Base-by-base conservation (phyloP, 2,113 vertebrate genomes). In the Festucalex cinctus region DNA sequence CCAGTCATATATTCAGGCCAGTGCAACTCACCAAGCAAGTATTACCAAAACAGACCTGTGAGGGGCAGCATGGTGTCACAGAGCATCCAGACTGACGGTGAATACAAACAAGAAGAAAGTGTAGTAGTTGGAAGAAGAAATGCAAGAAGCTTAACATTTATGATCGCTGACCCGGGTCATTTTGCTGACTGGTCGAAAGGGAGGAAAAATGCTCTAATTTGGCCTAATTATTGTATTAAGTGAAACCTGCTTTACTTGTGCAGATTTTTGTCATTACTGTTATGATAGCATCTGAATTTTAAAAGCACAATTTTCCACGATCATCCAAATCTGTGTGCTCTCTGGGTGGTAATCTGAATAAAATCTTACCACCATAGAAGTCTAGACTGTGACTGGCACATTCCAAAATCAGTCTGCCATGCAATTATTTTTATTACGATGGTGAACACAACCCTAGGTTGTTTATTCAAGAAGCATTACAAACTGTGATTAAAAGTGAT, bases 401-500 rank as follows among this genome's bases (percentile, higher is more conserved):
- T 59, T 59, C 32, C 57, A 20, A 36, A 20, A n/a, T 12, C 32
- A 10, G 9, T 5, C 57, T 58, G 28, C 56, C 28, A 19, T 36
- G 26, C 56, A 36, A 20, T 58, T 58, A 59, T 63, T 66, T 66
- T 57, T 60, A 71, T 68, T 56, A 20, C 62, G 0, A 13, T n/a
- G 28, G 26, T 24, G 16, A 70, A 65, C 13, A 75, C 69, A 71
- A 66, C 24, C 24, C 57, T 54, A 32, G 16, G n/a, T 58, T 39
- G 69, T 57, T 77, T 37, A 66, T 66, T 16, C 14, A 19, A 46
- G 62, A 65, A 60, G 60, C 66, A 69, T 19, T 64, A 35, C 69
- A 64, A 66, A n/a, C 17, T 44, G 28, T 43, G 63, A 41, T 66
- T 69, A 36, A 20, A 35, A 46, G 28, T 5, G 28, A 74, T 16